Percentiles rank a stretch among this genome's conserved stretches.
phyloP scores from a whole-genome alignment of 1,140 invertebrate genomes.

The Megalopta genalis region DNA sequence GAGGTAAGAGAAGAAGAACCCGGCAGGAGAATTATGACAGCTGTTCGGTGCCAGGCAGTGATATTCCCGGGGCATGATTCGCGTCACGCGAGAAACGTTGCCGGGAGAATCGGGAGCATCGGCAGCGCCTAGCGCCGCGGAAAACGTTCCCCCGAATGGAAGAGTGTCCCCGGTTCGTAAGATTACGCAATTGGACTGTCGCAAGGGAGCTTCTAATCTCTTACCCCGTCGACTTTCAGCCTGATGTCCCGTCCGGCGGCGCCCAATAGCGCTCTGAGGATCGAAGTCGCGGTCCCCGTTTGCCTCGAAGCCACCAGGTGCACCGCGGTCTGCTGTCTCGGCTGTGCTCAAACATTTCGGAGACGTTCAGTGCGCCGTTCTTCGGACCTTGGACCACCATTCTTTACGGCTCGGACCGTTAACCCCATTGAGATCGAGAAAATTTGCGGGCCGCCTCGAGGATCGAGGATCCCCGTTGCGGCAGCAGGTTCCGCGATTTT shows the following conservation, averaged over 20 bases:
- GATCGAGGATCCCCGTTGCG: too few relatives aligned
- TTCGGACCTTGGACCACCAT: too few relatives aligned
- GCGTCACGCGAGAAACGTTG: constrained; percentile 73
- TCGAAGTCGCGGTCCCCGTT: constrained; percentile 93
- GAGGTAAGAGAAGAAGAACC: constrained; percentile 49
- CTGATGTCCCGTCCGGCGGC: constrained; percentile 93
- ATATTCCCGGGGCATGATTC: constrained; percentile 64
- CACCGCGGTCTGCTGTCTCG: constrained; percentile 91
- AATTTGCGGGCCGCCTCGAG: too few relatives aligned
- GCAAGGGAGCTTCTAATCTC: constrained; percentile 75
- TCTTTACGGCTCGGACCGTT: too few relatives aligned
- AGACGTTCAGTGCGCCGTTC: not conserved
- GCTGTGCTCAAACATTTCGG: constrained; percentile 75
- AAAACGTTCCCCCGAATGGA: not conserved
- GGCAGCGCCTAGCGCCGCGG: constrained; percentile 45
- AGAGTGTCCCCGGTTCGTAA: too few relatives aligned
- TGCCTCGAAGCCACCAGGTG: constrained; percentile 94
- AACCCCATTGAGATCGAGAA: too few relatives aligned
- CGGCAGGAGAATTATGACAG: constrained; percentile 72
- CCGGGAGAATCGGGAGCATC: constrained; percentile 45
- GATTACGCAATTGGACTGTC: constrained; percentile 42
- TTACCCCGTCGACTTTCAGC: constrained; percentile 91
- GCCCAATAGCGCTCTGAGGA: constrained; percentile 90
- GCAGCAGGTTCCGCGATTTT: too few relatives aligned
- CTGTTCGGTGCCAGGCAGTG: constrained; percentile 76